Conservation (phyloP, 2,888 invertebrate species). For the Dexiosoma caninum region DNA sequence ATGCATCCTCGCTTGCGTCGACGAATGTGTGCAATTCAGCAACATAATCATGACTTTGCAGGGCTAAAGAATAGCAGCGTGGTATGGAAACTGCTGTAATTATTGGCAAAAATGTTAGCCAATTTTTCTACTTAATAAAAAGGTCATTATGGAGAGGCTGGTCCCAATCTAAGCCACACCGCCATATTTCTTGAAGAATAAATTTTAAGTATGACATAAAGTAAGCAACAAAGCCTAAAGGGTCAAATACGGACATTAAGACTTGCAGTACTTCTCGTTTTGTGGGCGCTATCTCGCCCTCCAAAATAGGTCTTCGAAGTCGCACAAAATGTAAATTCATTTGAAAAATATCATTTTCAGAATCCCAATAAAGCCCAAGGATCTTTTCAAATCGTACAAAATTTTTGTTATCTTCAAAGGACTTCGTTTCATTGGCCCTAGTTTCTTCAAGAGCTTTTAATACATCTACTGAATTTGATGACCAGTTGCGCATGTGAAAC, state of each 20-base stretch:
- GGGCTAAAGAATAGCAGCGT: no score
- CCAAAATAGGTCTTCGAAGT: not conserved
- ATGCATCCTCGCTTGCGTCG: no score
- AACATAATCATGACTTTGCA: no score
- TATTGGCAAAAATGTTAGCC: no score
- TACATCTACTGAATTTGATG: not conserved
- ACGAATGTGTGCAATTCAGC: no score
- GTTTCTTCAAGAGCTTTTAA: constrained; percentile 23
- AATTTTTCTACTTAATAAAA: not conserved
- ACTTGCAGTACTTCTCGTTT: constrained; percentile 31
- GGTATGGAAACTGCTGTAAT: no score
- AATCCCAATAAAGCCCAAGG: constrained; percentile 10
- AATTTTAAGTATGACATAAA: constrained; percentile 30
- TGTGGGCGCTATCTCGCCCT: constrained; percentile 7
- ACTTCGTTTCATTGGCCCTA: not conserved
- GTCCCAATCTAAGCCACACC: constrained; percentile 13
- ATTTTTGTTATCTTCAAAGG: not conserved
- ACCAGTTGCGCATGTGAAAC: constrained; percentile 6
- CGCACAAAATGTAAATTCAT: no score
- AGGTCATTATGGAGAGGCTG: not conserved
- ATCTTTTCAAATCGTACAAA: not conserved
- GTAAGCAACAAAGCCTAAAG: constrained; percentile 7
- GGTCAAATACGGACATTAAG: constrained; percentile 44
- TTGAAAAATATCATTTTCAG: not conserved
- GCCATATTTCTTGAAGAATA: no score